These are phyloP conservation scores for Nymphalis c-album DNA, from an alignment of 2,888 invertebrate genomes.

Conservation along the genomic window DNA sequence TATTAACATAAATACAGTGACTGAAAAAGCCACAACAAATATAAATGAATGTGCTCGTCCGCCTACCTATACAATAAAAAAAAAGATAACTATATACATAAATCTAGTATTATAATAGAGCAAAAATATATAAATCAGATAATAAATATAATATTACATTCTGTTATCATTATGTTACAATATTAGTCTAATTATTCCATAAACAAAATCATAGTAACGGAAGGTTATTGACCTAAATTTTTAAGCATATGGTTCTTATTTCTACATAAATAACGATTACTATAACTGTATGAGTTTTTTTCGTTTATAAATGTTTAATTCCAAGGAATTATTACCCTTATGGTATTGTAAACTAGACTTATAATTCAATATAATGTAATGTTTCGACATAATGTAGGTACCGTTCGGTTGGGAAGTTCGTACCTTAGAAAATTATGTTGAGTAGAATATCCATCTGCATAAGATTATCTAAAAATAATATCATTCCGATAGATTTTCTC, in stretches of 20 bases:
- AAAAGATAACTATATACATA: too few species aligned
- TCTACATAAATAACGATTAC: not conserved
- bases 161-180: not conserved
- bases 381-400: not conserved
- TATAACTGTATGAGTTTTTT: not conserved
- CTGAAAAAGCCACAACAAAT: too few species aligned
- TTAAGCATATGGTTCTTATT: not conserved
- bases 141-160: not conserved
- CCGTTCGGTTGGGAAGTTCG: not conserved
- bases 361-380: not conserved
- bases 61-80: too few species aligned
- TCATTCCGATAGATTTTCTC: too few species aligned
- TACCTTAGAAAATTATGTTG: not conserved
- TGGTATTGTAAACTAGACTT: not conserved
- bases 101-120: too few species aligned
- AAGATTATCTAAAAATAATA: too few species aligned
- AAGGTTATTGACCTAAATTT: not conserved
- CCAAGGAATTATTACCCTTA: slow-evolving; percentile 5
- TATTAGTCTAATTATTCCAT: not conserved
- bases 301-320: not conserved
- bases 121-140: too few species aligned
- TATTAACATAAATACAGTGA: too few species aligned
- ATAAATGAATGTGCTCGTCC: too few species aligned
- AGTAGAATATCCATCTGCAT: not conserved
- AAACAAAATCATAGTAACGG: not conserved